Percentiles rank a stretch among this genome's conserved stretches.
Conservation (phyloP, 1,140 invertebrate species). For the Euschistus heros region DNA sequence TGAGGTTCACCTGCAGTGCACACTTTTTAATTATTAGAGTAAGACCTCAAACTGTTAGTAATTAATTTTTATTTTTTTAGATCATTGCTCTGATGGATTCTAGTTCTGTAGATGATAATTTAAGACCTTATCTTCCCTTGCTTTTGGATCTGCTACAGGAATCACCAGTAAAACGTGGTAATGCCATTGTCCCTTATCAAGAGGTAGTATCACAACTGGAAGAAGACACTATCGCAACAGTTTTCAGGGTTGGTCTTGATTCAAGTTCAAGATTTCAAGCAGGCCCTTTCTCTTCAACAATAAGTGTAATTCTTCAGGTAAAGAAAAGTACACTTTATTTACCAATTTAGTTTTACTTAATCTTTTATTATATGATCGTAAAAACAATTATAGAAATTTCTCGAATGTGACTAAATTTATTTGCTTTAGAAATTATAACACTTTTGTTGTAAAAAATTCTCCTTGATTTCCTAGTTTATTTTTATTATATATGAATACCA, state of each 20-base stretch:
- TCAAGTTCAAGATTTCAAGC: constrained; percentile 44
- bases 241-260: constrained; percentile 50
- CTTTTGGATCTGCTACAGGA: constrained; percentile 59
- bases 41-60: no score
- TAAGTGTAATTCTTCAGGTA: constrained; percentile 45
- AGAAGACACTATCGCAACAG: constrained; percentile 52
- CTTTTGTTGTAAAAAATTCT: no score
- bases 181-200: constrained; percentile 51
- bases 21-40: no score
- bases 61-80: constrained; percentile 38
- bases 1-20: no score
- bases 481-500: no score
- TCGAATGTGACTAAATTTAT: no score
- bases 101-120: constrained; percentile 42
- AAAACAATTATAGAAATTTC: no score
- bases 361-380: no score
- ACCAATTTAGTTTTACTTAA: no score
- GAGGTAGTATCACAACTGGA: constrained; percentile 64
- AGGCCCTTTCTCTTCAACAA: constrained; percentile 49
- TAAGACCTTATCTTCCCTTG: constrained; percentile 59
- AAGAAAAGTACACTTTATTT: background rate
- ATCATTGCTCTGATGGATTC: constrained; percentile 62
- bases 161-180: constrained; percentile 47
- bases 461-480: no score
- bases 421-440: no score